phyloP scores from a whole-genome alignment of 1,140 invertebrate genomes.

The Drosophila albomicans region DNA sequence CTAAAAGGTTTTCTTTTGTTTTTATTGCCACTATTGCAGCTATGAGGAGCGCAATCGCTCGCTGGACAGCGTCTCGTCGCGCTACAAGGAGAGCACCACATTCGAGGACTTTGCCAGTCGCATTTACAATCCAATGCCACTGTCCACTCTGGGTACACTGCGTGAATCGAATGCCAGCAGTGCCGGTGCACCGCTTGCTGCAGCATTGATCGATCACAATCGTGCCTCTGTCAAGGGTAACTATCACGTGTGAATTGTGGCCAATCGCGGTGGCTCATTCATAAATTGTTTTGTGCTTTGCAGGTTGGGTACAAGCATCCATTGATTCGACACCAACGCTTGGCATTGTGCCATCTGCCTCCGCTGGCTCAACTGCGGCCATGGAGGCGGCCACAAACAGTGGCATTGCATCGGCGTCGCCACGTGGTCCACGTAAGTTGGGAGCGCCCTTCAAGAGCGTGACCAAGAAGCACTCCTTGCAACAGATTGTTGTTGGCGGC shows the following conservation, averaged over 20 bases:
- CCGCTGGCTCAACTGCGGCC: constrained; percentile 74
- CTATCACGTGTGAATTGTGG: not conserved
- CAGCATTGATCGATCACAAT: constrained; percentile 86
- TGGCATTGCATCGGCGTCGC: constrained; percentile 76
- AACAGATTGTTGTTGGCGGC: constrained; percentile 74
- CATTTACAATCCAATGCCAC: constrained; percentile 92
- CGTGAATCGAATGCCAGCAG: constrained; percentile 69
- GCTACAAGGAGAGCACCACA: constrained; percentile 94
- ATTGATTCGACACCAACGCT: constrained; percentile 70
- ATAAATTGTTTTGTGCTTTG: constrained; percentile 5
- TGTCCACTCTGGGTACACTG: constrained; percentile 67
- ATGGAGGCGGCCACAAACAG: constrained; percentile 75
- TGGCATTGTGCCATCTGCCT: constrained; percentile 72
- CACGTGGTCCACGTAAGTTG: constrained; percentile 85
- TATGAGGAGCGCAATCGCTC: constrained; percentile 96
- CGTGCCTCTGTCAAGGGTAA: constrained; percentile 78
- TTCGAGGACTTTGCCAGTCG: constrained; percentile 96
- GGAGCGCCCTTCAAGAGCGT: constrained; percentile 85
- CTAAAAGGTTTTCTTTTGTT: constrained; percentile 7
- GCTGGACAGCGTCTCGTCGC: constrained; percentile 94
- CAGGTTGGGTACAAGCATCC: constrained; percentile 82
- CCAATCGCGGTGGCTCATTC: not conserved
- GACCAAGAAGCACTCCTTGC: constrained; percentile 81
- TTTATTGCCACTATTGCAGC: constrained; percentile 85
- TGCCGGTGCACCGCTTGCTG: constrained; percentile 83